Evolutionary conservation across 1,140 invertebrate species (phyloP).

Genomic region (Glomeris maerens): DNA sequence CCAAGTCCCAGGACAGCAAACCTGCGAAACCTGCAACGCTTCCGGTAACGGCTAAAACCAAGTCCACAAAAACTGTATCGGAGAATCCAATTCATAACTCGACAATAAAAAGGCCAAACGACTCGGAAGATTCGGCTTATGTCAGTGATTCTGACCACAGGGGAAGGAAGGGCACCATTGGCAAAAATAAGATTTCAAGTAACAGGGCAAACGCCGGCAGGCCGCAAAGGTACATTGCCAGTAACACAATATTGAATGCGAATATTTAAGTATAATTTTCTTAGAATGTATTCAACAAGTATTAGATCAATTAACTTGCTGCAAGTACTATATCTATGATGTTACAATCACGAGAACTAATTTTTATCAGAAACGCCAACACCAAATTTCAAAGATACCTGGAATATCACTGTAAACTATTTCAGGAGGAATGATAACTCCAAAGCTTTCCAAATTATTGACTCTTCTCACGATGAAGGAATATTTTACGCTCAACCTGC

Average conservation of each 20-base stretch:
- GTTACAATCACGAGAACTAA: background rate
- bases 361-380: background rate
- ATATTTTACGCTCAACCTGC: background rate
- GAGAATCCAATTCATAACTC: too few species aligned
- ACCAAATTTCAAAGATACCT: background rate
- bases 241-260: background rate
- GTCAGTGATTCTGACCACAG: background rate
- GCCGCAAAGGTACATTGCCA: background rate
- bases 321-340: background rate
- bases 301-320: background rate
- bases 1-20: too few species aligned
- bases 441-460: too few species aligned
- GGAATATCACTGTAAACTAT: background rate
- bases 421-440: background rate
- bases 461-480: too few species aligned
- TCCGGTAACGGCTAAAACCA: too few species aligned
- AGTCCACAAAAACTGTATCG: too few species aligned
- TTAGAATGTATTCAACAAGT: background rate
- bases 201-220: background rate
- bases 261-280: background rate
- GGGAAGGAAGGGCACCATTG: background rate
- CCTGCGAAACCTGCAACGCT: too few species aligned
- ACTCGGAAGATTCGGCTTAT: slow-evolving; percentile 2
- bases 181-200: background rate
- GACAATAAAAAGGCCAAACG: background rate